These are phyloP conservation scores for Chascanopsetta lugubris DNA, from an alignment of 2,113 vertebrate species.

Conservation along the genomic window DNA sequence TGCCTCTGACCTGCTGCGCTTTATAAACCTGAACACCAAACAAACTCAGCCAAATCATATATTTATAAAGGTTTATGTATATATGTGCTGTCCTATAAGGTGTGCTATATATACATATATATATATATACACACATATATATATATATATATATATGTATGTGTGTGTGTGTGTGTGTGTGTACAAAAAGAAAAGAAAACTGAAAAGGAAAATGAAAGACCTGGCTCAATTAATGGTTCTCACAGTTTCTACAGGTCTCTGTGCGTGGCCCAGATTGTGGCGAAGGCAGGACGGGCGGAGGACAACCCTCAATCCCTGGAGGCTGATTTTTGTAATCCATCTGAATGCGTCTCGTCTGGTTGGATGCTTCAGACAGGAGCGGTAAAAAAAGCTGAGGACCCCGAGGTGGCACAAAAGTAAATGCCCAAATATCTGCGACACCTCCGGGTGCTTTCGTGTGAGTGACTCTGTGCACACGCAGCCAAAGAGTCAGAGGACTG, in stretches of 20 bases:
- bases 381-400: slow-evolving; percentile 62
- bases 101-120: too few relatives aligned
- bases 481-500: slow-evolving; percentile 37
- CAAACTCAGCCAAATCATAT: slow-evolving; percentile 3
- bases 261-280: slow-evolving; percentile 50
- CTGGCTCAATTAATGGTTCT: slow-evolving; percentile 70
- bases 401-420: slow-evolving; percentile 23
- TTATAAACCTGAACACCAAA: slow-evolving; percentile 2
- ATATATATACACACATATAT: slow-evolving; percentile 1
- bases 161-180: not conserved
- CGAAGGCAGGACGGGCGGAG: slow-evolving; percentile 51
- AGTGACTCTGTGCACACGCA: slow-evolving; percentile 6
- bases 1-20: slow-evolving; percentile 13
- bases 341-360: not conserved
- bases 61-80: not conserved
- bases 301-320: slow-evolving; percentile 16
- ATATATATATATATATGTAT: slow-evolving; percentile 13
- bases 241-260: slow-evolving; percentile 78
- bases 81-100: slow-evolving; percentile 17
- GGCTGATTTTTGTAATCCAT: not conserved
- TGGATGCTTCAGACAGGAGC: slow-evolving; percentile 27
- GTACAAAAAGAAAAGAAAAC: slow-evolving; percentile 27
- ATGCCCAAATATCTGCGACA: slow-evolving; percentile 50
- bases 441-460: not conserved
- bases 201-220: slow-evolving; percentile 21